Evolutionary conservation across 2,797 vertebrate genomes (phyloP).

Genomic region (Epinephelus awoara): DNA sequence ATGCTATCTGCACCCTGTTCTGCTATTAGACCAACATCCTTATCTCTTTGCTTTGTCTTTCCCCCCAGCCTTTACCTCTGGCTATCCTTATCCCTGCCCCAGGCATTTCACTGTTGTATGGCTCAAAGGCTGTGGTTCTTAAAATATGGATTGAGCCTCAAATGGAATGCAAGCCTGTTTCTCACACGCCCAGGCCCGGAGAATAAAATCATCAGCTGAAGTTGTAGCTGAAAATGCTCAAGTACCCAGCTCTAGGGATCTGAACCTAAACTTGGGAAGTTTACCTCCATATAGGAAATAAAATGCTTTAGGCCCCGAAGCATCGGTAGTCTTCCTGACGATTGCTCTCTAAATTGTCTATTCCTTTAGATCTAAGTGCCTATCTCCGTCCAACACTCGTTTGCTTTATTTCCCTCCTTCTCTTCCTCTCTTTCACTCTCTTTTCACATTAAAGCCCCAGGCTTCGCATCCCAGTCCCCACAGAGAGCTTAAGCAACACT

Average conservation of each 20-base stretch:
- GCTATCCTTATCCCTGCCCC: conserved; percentile 61
- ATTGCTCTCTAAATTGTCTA: conserved; percentile 48
- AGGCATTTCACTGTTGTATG: conserved; percentile 54
- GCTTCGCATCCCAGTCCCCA: conserved; percentile 57
- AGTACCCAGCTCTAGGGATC: conserved; percentile 14
- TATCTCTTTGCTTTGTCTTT: conserved; percentile 42
- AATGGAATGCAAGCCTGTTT: conserved; percentile 29
- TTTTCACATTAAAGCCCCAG: conserved; percentile 47
- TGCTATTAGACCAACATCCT: conserved; percentile 20
- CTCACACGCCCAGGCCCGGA: conserved; percentile 7
- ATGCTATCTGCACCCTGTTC: conserved; percentile 2
- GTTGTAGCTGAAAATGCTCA: conserved; percentile 29
- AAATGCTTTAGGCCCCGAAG: conserved; percentile 36
- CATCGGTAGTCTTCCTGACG: conserved; percentile 8
- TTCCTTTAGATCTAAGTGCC: conserved; percentile 47
- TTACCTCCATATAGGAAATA: conserved; percentile 49
- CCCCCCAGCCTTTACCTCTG: conserved; percentile 51
- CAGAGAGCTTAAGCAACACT: conserved; percentile 70
- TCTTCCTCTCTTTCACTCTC: conserved; percentile 21
- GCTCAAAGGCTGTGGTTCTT: conserved; percentile 58
- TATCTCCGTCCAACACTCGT: conserved; percentile 37
- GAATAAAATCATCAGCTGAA: conserved; percentile 52
- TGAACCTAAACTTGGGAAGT: conserved; percentile 49
- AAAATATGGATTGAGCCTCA: conserved; percentile 51
- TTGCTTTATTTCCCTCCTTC: conserved; percentile 41